phyloP scores from a whole-genome alignment of 2,888 invertebrate genomes.

The Orthosia gothica region DNA sequence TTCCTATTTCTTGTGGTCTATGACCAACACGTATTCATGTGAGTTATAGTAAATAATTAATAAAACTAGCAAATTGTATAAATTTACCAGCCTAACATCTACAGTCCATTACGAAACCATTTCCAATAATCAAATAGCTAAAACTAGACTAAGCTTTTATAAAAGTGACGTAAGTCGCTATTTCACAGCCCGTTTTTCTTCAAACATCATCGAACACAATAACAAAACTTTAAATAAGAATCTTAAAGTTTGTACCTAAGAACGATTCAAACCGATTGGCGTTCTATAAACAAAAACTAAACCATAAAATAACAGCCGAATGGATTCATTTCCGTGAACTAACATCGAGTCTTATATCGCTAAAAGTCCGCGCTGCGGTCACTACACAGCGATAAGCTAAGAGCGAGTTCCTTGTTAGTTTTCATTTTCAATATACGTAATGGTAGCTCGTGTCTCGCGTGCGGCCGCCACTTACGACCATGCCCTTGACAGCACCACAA shows the following conservation, averaged over 20 bases:
- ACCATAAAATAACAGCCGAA: conserved; percentile 49
- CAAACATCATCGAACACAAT: not conserved
- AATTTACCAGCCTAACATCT: no score
- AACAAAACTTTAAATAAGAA: not conserved
- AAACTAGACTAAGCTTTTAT: no score
- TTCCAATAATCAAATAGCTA: no score
- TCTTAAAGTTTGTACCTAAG: not conserved
- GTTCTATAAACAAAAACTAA: conserved; percentile 46
- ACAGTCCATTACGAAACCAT: no score
- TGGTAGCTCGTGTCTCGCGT: conserved; percentile 63
- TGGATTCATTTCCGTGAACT: conserved; percentile 60
- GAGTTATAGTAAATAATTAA: no score
- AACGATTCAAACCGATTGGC: conserved; percentile 1
- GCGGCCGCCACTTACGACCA: conserved; percentile 57
- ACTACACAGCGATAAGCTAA: not conserved
- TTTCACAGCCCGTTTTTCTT: not conserved
- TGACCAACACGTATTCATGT: no score
- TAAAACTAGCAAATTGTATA: no score
- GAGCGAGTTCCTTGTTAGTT: conserved; percentile 31
- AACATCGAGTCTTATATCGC: conserved; percentile 70
- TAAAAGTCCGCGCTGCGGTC: conserved; percentile 68
- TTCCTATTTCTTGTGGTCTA: no score
- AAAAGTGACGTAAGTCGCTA: no score
- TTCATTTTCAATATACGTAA: conserved; percentile 58
- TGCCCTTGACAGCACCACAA: conserved; percentile 53